Base-by-base conservation (phyloP, 2,797 vertebrate species). In the Bucorvus abyssinicus region DNA sequence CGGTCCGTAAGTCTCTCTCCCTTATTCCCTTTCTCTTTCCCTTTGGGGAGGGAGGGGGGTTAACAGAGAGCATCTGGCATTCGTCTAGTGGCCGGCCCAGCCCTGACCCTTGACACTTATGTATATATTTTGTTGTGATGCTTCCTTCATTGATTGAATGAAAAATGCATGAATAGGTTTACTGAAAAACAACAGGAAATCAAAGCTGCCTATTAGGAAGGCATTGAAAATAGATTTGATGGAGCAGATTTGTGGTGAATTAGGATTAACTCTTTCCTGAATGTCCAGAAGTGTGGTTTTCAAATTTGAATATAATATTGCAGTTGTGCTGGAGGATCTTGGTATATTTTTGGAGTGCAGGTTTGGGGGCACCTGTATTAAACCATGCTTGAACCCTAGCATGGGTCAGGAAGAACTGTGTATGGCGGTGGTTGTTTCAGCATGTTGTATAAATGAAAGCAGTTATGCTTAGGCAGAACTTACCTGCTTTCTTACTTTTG, bases 391-490 rank as follows among this genome's bases (percentile, higher is more conserved):
- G 17, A n/a, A 29, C 80, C 20, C 14, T n/a, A 13, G 16, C 47
- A 15, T 0, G 7, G 32, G 34, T 47, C 20, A 17, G 32, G 55
- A 52, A 61, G 55, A 67, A 3, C 21, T 32, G 7, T n/a, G 30
- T 34, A 17, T 55, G 19, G 56, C 0, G 0, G 20, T 55, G 40
- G 16, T 9, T n/a, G 9, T 77, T 92, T 53, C 60, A 74, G 30
- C 12, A 19, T 0, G 0, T 64, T 40, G 16, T 18, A 4, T 45
- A 42, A 75, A 52, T 2, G 2, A 79, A 34, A 92, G 24, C 20
- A 56, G 3, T 52, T 60, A 9, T 0, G 7, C n/a, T 60, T 22
- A 34, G 68, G 67, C 40, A 68, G 78, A 65, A 34, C 52, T 78
- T 75, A 60, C n/a, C 53, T 14, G 7, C 40, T 77, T 21, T 55